Percentiles rank a stretch among this genome's conserved stretches.
Evolutionary conservation across 2,113 vertebrate species (phyloP).

Genomic region (Entomyzon cyanotis): DNA sequence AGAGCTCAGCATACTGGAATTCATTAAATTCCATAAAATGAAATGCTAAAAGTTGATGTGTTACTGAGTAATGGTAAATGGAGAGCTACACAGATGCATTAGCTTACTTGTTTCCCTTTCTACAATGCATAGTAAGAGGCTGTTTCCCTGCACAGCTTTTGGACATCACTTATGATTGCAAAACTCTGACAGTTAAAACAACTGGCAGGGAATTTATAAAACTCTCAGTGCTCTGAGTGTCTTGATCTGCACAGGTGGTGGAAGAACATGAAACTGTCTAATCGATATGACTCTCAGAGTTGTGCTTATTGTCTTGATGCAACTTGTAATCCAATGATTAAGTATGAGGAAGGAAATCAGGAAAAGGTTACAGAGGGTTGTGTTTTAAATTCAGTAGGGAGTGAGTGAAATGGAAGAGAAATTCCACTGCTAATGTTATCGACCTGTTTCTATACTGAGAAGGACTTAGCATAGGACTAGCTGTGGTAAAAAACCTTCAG

Average conservation of each 20-base stretch:
- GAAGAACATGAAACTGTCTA: background rate
- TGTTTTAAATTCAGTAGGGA: background rate
- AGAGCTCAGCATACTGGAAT: background rate
- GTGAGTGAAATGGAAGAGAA: background rate
- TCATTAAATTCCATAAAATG: constrained; percentile 28
- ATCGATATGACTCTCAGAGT: background rate
- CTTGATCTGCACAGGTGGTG: background rate
- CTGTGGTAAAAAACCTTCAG: background rate
- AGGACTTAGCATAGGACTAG: background rate
- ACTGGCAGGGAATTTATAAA: background rate
- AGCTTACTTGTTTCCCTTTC: background rate
- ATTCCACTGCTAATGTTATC: background rate
- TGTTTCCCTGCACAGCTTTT: background rate
- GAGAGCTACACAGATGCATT: background rate
- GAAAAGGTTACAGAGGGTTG: background rate
- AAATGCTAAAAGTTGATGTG: background rate
- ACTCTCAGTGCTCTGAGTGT: background rate
- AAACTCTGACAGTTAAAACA: background rate
- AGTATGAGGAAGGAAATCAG: background rate
- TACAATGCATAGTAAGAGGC: background rate
- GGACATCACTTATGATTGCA: background rate
- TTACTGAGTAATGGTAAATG: background rate
- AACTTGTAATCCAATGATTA: background rate
- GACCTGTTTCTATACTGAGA: background rate
- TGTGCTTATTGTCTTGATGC: background rate